Evolutionary conservation across 2,113 vertebrate genomes (phyloP), one percentile per base, ranked within the genome.

Genomic region (Cygnus atratus): DNA sequence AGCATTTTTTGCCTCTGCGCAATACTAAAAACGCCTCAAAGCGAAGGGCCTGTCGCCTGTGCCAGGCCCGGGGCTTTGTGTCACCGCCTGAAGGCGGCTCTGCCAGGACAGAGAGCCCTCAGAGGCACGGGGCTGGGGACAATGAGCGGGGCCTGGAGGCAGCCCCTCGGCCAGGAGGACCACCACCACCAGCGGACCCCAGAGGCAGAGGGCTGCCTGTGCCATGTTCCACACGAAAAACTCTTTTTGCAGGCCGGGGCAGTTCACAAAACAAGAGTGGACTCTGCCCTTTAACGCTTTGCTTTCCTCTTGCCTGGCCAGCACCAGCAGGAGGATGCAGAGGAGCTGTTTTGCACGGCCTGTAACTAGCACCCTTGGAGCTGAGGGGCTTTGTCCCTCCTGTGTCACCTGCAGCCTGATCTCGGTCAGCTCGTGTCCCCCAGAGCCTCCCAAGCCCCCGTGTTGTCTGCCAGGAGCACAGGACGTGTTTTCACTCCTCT

Each of bases 251-350:
- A 24, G 18, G 28, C n/a, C 1, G 0, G 18, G 18, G 37, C 29
- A 24, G 50, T 10, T 70, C 3, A 4, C 3, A 2, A 0, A 3
- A 44, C 9, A 9, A 61, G 31, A 43, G 35, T 2, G 4, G 31
- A 20, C 46, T 65, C 63, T 66, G 66, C 33, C 37, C 57, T 54
- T n/a, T 10, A 73, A 46, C 0, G 0, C 43, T 59, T 62, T 59
- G 33, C 44, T 35, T 48, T 48, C 41, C n/a, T 11, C 43, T 21
- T 77, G 43, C 44, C 74, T 37, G 58, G 19, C 58, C 33, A 31
- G 33, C 58, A 37, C 28, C 33, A 37, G 33, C 58, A 37, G 44
- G 13, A 41, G 67, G 39, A 58, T 16, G 24, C 1, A 0, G 10
- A 25, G 48, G 57, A 63, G 31, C 26, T 11, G 57, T 12, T 80